Base-by-base conservation (phyloP, 2,888 invertebrate species). In the Conops quadrifasciatus region DNA sequence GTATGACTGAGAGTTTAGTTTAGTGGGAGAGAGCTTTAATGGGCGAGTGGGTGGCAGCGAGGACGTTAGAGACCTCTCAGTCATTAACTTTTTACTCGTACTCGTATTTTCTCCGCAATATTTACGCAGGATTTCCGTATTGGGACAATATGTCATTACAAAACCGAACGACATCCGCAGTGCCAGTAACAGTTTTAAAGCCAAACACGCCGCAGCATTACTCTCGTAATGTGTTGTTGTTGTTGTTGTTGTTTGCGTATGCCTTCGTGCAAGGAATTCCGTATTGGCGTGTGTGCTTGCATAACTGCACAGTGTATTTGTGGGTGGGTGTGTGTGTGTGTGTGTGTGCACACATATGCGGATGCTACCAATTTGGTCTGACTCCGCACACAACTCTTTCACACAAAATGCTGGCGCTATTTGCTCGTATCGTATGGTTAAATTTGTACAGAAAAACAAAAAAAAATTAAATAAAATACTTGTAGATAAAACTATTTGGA, bases 131-230 rank as follows among this genome's bases (percentile, higher is more conserved):
- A 62, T 13, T 21, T 36, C 36, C 60, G 43, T 30, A n/a, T 62
- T 19, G 53, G 47, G 26, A 16, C 63, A 28, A 63, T 63, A 15
- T 21, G 45, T 63, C 63, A 63, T 63, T 47, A 47, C 47, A 16
- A 58, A 21, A 21, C 56, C 9, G 49, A 30, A 51, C 36, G 68
- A 51, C 53, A 62, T 51, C 68, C 62, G 68, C 68, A 62, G 28
- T 36, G 68, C 68, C 68, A 62, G 62, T 47, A 68, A 9, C 9
- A 60, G 47, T 28, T 67, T 59, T n/a, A 28, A 67, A 60, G 68
- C 60, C 68, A 62, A 60, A 60, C 60, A 36, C 24, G 58, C 58
- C 16, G 28, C 13, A 15, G 58, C 2, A 16, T 26, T 24, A 13
- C 49, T 36, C 4, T 4, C 36, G 36, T 36, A 36, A 49, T n/a